Base-by-base conservation (phyloP, 2,797 vertebrate species). In the Arrhamphus sclerolepis region DNA sequence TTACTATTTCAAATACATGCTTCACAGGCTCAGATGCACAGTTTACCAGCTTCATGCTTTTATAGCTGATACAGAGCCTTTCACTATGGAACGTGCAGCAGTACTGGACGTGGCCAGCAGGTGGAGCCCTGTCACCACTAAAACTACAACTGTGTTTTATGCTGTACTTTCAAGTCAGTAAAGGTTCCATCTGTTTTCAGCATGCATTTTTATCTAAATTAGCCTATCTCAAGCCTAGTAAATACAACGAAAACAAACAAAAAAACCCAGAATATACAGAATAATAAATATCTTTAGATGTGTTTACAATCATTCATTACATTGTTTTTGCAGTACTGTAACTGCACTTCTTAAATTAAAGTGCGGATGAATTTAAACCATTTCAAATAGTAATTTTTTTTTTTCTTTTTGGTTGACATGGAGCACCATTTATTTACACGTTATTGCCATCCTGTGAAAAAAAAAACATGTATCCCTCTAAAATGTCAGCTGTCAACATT, bases 281-380 rank as follows among this genome's bases (percentile, higher is more conserved):
- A 68, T 73, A 83, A 89, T 86, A 90, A 90, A 89, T 87, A 80
- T 26, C 28, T 64, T 38, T 24, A 49, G 40, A 20, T 64, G 43
- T 52, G 10, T 54, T 66, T 48, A 67, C 64, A 78, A 22, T 68
- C 59, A 17, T 22, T 59, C 38, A 60, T 76, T 62, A 71, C 48
- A 38, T 72, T 46, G 20, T 50, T 57, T 75, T 34, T 10, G 31
- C 31, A 54, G 31, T 18, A 51, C 9, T 70, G 51, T 64, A 82
- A 74, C 75, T 77, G 70, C 65, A 80, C 73, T 67, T 62, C 66
- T 70, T 28, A 48, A 50, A 55, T 40, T 19, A 66, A 22, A 46
- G 41, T 57, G 19, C 34, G 44, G 19, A 44, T 59, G 26, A 22
- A 9, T 29, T 54, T 56, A 58, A 31, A 31, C 29, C 29, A 31